Conservation (phyloP, 2,888 invertebrate species). For the Periphyllus acericola region DNA sequence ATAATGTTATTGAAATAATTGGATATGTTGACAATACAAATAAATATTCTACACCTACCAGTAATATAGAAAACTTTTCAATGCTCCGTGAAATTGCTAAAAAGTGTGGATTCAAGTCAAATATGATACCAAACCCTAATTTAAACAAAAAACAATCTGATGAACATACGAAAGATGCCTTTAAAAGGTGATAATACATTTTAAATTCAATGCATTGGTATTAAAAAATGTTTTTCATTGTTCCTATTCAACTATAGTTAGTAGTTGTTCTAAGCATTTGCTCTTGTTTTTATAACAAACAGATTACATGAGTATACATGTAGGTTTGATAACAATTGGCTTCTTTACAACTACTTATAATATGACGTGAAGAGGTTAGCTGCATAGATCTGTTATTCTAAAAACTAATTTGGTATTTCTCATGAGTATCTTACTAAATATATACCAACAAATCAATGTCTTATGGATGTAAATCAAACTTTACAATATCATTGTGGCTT, state of each 20-base stretch:
- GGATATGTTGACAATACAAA: constrained; percentile 74
- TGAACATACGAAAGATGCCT: constrained; percentile 66
- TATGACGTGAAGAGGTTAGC: no score
- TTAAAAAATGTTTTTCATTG: constrained; percentile 71
- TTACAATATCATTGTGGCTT: no score
- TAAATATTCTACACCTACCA: constrained; percentile 70
- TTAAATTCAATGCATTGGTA: not conserved
- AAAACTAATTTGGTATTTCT: no score
- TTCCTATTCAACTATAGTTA: constrained; percentile 67
- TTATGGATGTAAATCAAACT: not conserved
- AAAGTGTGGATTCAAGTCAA: constrained; percentile 75
- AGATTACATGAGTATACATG: not conserved
- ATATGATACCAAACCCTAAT: constrained; percentile 71
- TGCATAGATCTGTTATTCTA: no score
- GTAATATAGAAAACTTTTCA: constrained; percentile 74
- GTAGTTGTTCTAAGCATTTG: not conserved
- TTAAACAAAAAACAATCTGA: constrained; percentile 67
- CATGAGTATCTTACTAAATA: no score
- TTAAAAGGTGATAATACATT: constrained; percentile 56
- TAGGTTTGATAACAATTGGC: no score
- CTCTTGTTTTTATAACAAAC: not conserved
- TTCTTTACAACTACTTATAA: no score
- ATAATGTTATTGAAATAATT: constrained; percentile 78
- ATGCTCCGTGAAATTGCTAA: constrained; percentile 77
- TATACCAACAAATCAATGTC: not conserved